Evolutionary conservation across 2,888 invertebrate genomes (phyloP).

Genomic region (Dynastes tityus): DNA sequence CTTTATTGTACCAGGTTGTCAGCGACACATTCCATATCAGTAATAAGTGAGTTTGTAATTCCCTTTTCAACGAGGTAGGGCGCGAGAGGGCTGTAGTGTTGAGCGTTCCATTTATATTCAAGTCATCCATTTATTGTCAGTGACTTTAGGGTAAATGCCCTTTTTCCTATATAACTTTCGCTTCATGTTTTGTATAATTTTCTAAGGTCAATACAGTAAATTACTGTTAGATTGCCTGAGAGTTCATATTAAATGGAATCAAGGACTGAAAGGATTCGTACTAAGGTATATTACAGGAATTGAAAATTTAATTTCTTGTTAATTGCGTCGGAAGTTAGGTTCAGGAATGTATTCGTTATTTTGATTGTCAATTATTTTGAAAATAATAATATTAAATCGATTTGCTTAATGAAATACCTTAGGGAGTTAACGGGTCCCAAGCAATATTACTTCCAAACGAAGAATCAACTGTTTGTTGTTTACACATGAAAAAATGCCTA

Average conservation of each 20-base stretch:
- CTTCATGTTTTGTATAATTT: constrained; percentile 18
- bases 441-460: no score
- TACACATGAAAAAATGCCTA: no score
- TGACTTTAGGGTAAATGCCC: constrained; percentile 35
- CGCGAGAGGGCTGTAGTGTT: constrained; percentile 26
- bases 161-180: constrained; percentile 33
- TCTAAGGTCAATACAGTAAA: constrained; percentile 10
- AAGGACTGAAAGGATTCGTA: not conserved
- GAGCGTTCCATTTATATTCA: constrained; percentile 38
- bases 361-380: not conserved
- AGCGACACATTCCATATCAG: constrained; percentile 50
- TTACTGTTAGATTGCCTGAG: constrained; percentile 5
- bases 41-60: constrained; percentile 48
- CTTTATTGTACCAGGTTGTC: constrained; percentile 51
- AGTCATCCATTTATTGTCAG: constrained; percentile 32
- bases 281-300: not conserved
- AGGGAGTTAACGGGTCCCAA: no score
- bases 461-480: no score
- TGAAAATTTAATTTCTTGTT: constrained; percentile 11
- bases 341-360: not conserved
- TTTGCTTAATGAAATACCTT: no score
- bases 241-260: constrained; percentile 17
- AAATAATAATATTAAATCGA: not conserved
- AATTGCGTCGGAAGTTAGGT: not conserved
- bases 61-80: constrained; percentile 32